Evolutionary conservation across 2,113 vertebrate genomes (phyloP).

Genomic region (Equus quagga): DNA sequence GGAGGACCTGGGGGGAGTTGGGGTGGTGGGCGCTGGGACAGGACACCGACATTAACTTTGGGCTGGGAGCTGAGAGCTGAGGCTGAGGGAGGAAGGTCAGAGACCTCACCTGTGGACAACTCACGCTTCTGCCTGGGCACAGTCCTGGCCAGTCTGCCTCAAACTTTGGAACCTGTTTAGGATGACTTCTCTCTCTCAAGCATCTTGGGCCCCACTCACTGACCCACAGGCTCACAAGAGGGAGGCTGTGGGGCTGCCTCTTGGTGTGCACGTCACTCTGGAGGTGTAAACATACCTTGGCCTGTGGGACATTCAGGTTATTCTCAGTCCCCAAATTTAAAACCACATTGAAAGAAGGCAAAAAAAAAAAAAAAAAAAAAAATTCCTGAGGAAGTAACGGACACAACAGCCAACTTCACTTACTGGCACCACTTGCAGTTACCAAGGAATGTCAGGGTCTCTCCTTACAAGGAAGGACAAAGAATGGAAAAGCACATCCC

Average conservation of each 20-base stretch:
- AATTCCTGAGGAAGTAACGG: constrained; percentile 71
- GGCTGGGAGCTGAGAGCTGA: not conserved
- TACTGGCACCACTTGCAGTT: not conserved
- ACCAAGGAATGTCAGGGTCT: not conserved
- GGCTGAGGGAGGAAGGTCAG: not conserved
- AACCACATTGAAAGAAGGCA: constrained; percentile 17
- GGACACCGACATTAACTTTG: accelerated
- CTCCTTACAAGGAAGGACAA: not conserved
- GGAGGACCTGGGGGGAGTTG: not conserved
- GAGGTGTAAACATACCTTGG: not conserved
- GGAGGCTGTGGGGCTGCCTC: not conserved
- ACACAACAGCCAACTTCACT: not conserved
- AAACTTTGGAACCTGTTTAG: not conserved
- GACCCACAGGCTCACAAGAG: not conserved
- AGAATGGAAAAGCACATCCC: not conserved
- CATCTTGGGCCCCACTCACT: not conserved
- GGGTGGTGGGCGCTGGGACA: not conserved
- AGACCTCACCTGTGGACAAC: not conserved
- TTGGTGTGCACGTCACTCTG: not conserved
- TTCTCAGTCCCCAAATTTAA: constrained; percentile 7
- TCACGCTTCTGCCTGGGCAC: not conserved
- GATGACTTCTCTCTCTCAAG: not conserved
- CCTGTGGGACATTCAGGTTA: not conserved
- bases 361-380: constrained; percentile 24
- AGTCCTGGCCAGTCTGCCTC: not conserved